Evolutionary conservation across 2,888 invertebrate genomes (phyloP), one percentile per base, ranked within the genome.

Genomic region (Drosophila acutilabella): DNA sequence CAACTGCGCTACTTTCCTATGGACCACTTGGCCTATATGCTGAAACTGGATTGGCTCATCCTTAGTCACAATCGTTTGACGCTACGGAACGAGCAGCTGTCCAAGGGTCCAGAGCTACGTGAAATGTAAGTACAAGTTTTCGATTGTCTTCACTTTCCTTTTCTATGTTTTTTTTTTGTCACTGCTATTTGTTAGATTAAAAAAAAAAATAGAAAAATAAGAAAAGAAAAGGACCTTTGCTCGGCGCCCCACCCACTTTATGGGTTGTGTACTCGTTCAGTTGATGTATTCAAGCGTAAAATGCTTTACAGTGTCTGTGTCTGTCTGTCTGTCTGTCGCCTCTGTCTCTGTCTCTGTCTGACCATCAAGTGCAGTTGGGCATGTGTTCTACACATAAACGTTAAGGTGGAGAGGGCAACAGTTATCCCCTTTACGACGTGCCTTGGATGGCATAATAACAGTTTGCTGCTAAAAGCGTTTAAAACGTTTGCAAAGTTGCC

Each of bases 11-110:
- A 85, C 16, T 91, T 94, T 47, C 91, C 93, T 78, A 83, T 94
- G 71, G 81, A 89, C 0, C 92, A 93, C 65, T 92, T 94, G 44
- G 82, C 86, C 44, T 90, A 92, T 61, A 91, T 93, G 78, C 89
- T 80, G 1, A 78, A 82, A 6, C 82, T 94, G 45, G 88, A 91
- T 51, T 93, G 93, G 92, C 86, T 94, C 85, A 91, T 93, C 74
- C 82, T 94, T 51, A 93, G 92, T 13, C 82, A 92, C 38, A 94
- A 94, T 91, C 88, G 89, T 11, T 82, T 94, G 41, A 93, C 93
- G 3, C 86, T 93, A 56, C 89, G 90, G 40, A 91, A 91, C 33
- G 91, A 93, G 50, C 88, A 77, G 42, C 93, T 94, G 79, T 93
- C 94, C 8, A 81, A 89, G 70, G 89, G 94, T 72, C 92, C 92